Percentiles rank a stretch among this genome's conserved stretches.
Conservation (phyloP, 2,888 invertebrate genomes). For the Ligdia adustata region DNA sequence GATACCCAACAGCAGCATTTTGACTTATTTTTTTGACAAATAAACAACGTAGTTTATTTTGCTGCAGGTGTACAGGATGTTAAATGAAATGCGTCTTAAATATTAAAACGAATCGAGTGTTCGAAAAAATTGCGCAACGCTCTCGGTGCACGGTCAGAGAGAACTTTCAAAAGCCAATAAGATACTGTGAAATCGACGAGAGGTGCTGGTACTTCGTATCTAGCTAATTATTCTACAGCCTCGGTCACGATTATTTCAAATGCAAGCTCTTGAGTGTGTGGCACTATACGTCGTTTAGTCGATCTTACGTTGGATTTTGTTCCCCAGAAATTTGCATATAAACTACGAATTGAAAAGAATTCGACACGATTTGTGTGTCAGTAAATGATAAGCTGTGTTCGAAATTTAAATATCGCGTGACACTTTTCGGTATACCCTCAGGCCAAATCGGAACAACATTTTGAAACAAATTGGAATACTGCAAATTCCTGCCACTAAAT, state of each 20-base stretch:
- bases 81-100: constrained; percentile 50
- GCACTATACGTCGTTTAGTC: too few species aligned
- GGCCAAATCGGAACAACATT: constrained; percentile 44
- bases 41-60: constrained; percentile 50
- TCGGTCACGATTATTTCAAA: constrained; percentile 72
- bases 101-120: constrained; percentile 46
- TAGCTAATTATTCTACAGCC: constrained; percentile 72
- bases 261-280: constrained; percentile 45
- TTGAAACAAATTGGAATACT: constrained; percentile 50
- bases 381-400: constrained; percentile 22
- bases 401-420: constrained; percentile 53
- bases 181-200: constrained; percentile 73
- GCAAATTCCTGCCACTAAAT: constrained; percentile 54
- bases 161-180: constrained; percentile 78
- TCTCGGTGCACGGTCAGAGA: constrained; percentile 43
- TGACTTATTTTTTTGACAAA: constrained; percentile 55
- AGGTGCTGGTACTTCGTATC: constrained; percentile 55
- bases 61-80: constrained; percentile 54
- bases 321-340: too few species aligned
- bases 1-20: constrained; percentile 51
- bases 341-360: too few species aligned
- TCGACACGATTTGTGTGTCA: constrained; percentile 27
- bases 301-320: too few species aligned
- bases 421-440: constrained; percentile 44
- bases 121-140: constrained; percentile 59